These are phyloP conservation scores for Polylopha cassiicola DNA, from an alignment of 2,888 invertebrate species.

Conservation along the genomic window DNA sequence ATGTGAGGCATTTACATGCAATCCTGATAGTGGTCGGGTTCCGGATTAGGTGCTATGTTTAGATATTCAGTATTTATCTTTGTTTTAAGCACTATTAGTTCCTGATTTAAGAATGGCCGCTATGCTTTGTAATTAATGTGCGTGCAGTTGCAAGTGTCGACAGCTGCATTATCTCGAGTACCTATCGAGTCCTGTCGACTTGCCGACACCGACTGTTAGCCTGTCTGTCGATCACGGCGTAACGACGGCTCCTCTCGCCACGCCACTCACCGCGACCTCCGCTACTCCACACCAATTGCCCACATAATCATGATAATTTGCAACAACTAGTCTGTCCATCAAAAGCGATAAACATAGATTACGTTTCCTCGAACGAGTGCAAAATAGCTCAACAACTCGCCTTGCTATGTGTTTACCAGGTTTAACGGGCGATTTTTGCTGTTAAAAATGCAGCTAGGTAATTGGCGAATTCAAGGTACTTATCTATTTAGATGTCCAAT, in stretches of 20 bases:
- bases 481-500: slow-evolving; percentile 20
- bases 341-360: slow-evolving; percentile 33
- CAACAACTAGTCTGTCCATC: slow-evolving; percentile 48
- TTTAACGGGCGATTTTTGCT: too few species aligned
- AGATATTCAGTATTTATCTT: slow-evolving; percentile 12
- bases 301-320: slow-evolving; percentile 45
- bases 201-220: slow-evolving; percentile 34
- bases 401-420: too few species aligned
- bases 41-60: slow-evolving; percentile 18
- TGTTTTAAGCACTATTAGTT: not conserved
- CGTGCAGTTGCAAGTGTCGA: slow-evolving; percentile 15
- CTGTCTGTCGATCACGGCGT: slow-evolving; percentile 42
- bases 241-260: slow-evolving; percentile 55
- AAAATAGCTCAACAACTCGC: not conserved
- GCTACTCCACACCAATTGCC: slow-evolving; percentile 22
- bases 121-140: slow-evolving; percentile 9
- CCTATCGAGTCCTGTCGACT: slow-evolving; percentile 9
- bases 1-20: slow-evolving; percentile 15
- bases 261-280: slow-evolving; percentile 38
- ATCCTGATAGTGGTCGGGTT: slow-evolving; percentile 8
- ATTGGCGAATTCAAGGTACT: too few species aligned
- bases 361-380: slow-evolving; percentile 20
- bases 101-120: not conserved
- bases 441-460: too few species aligned
- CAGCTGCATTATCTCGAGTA: slow-evolving; percentile 13